Evolutionary conservation across 2,113 vertebrate genomes (phyloP).

Genomic region (Larimichthys polyactis): DNA sequence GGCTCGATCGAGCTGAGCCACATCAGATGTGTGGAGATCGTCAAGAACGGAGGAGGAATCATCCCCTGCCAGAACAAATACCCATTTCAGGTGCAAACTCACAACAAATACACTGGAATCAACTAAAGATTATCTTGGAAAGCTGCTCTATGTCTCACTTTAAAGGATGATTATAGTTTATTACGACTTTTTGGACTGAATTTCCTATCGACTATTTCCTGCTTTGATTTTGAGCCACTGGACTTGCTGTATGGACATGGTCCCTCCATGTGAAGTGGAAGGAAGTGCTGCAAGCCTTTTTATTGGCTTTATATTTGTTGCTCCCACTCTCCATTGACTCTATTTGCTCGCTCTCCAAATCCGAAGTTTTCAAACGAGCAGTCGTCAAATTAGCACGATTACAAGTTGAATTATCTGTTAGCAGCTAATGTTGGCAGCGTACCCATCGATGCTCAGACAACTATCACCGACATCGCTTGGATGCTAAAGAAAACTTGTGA

Average conservation of each 20-base stretch:
- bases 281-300: too few species aligned
- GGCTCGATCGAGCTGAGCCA: conserved; percentile 91
- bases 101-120: neutral
- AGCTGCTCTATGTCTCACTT: neutral
- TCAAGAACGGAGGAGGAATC: conserved; percentile 86
- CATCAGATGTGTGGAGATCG: conserved; percentile 94
- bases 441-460: neutral
- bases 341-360: too few species aligned
- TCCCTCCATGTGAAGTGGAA: too few species aligned
- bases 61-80: conserved; percentile 97
- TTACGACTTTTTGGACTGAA: too few species aligned
- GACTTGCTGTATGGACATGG: too few species aligned
- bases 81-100: conserved; percentile 91
- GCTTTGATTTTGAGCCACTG: too few species aligned
- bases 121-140: neutral
- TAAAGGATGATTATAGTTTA: neutral
- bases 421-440: neutral
- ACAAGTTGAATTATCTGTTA: neutral
- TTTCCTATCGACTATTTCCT: too few species aligned
- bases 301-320: too few species aligned
- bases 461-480: neutral
- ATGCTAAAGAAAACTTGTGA: neutral
- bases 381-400: too few species aligned
- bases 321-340: too few species aligned
- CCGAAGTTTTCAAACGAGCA: too few species aligned